These are phyloP conservation scores for Mastigias papua DNA, from an alignment of 30 jellyfish, hydroid and myxozoan genomes.

Conservation along the genomic window DNA sequence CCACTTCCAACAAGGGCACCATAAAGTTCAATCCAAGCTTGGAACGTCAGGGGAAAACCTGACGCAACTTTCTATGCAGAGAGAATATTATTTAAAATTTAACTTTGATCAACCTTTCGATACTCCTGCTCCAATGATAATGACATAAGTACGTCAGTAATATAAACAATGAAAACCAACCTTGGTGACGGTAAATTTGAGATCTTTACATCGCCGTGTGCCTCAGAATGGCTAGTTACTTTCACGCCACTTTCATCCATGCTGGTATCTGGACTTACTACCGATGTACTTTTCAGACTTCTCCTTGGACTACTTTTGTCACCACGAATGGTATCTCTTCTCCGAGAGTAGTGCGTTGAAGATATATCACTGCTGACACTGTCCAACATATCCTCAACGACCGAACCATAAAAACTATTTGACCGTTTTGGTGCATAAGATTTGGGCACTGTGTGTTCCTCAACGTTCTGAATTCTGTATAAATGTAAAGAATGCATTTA, in stretches of 20 bases:
- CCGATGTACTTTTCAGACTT: background rate
- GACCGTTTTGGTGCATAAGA: slow-evolving; percentile 65
- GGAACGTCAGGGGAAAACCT: too few species aligned
- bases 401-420: slow-evolving; percentile 66
- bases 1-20: too few species aligned
- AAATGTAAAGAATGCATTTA: slow-evolving; percentile 36
- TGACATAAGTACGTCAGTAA: background rate
- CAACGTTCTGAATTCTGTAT: slow-evolving; percentile 56
- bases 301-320: slow-evolving; percentile 23
- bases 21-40: too few species aligned
- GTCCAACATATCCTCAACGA: slow-evolving; percentile 73
- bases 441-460: background rate
- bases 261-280: background rate
- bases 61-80: too few species aligned
- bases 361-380: slow-evolving; percentile 58
- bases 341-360: slow-evolving; percentile 65
- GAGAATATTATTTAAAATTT: too few species aligned
- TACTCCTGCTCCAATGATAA: too few species aligned
- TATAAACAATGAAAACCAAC: background rate
- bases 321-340: slow-evolving; percentile 34
- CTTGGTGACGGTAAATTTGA: background rate
- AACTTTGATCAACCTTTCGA: too few species aligned
- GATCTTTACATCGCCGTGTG: background rate
- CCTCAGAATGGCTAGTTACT: background rate
- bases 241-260: background rate